Percentiles rank a stretch among this genome's conserved stretches.
Conservation (phyloP, 2,888 invertebrate genomes). For the Meganola albula region DNA sequence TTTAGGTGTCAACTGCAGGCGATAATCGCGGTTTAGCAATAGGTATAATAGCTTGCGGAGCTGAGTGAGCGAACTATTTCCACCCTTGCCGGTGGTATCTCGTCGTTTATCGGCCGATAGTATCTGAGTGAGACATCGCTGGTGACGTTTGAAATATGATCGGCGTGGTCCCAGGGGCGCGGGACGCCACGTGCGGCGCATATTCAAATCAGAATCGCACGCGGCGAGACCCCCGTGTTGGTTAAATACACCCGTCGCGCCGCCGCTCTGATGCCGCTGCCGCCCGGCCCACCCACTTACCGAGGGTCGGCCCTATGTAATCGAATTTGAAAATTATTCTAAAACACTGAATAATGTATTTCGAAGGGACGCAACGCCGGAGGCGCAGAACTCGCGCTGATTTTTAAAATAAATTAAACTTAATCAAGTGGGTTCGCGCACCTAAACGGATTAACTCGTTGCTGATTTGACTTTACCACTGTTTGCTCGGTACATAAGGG, state of each 20-base stretch:
- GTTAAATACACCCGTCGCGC: conserved; percentile 75
- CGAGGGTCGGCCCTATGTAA: conserved; percentile 77
- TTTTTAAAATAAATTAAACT: conserved; percentile 78
- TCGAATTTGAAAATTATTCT: conserved; percentile 79
- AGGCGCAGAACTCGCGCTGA: conserved; percentile 67
- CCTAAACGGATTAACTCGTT: conserved; percentile 77
- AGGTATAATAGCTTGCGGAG: conserved; percentile 64
- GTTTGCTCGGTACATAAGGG: conserved; percentile 66
- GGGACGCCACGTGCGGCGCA: conserved; percentile 72
- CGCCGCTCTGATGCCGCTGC: conserved; percentile 49
- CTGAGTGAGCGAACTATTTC: conserved; percentile 56
- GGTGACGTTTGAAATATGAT: conserved; percentile 78
- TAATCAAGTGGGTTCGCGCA: conserved; percentile 78
- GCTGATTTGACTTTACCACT: conserved; percentile 72
- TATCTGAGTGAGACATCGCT: conserved; percentile 78
- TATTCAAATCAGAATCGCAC: conserved; percentile 77
- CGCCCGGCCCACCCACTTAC: conserved; percentile 72
- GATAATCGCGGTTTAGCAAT: conserved; percentile 74
- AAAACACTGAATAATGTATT: conserved; percentile 79
- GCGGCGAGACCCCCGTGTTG: conserved; percentile 75
- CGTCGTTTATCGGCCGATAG: conserved; percentile 73
- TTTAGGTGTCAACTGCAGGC: conserved; percentile 76
- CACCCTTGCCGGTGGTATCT: conserved; percentile 66
- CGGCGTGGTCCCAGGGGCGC: conserved; percentile 68
- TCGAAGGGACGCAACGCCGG: conserved; percentile 65